Evolutionary conservation across 2,797 vertebrate genomes (phyloP), one percentile per base, ranked within the genome.

Genomic region (Notolepis coatsorum): DNA sequence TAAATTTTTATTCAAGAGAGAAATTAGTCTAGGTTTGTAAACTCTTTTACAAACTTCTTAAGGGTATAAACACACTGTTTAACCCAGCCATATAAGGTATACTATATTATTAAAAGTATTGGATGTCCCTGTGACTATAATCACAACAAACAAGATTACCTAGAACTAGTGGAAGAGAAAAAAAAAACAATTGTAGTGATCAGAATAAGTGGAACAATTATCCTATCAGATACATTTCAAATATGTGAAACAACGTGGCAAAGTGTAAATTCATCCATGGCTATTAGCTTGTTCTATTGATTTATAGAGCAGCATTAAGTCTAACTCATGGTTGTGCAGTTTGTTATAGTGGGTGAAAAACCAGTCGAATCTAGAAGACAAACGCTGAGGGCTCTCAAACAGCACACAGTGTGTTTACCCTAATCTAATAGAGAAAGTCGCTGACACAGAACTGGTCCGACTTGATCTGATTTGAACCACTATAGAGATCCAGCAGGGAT

Each of bases 391-490:
- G 73, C 68, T 74, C 37, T 71, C 21, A 55, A 67, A 75, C 68
- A 28, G 30, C n/a, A 9, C 20, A 48, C 33, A 45, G n/a, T 58
- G 60, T 21, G 33, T 72, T 55, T 54, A 25, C 47, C 43, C 10
- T 25, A 59, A 61, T 58, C 45, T 53, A 64, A 43, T 23, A 27
- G 64, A 73, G 64, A n/a, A n/a, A 53, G 46, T 70, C 43, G 49
- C 79, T 47, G 69, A 53, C 53, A 33, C 42, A 68, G 68, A 89
- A 89, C 83, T 63, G 61, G 88, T 88, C 70, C 4, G 37, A 87
- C 86, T 72, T 42, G 87, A 75, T 85, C 62, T 56, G 69, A 69
- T 66, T 61, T 47, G 63, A 21, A 65, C 69, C 67, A 50, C n/a
- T n/a, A 9, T 42, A 33, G 53, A 73, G 20, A 21, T 41, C 61